These are phyloP conservation scores for Pelobates fuscus DNA, from an alignment of 2,113 vertebrate genomes.

Conservation along the genomic window DNA sequence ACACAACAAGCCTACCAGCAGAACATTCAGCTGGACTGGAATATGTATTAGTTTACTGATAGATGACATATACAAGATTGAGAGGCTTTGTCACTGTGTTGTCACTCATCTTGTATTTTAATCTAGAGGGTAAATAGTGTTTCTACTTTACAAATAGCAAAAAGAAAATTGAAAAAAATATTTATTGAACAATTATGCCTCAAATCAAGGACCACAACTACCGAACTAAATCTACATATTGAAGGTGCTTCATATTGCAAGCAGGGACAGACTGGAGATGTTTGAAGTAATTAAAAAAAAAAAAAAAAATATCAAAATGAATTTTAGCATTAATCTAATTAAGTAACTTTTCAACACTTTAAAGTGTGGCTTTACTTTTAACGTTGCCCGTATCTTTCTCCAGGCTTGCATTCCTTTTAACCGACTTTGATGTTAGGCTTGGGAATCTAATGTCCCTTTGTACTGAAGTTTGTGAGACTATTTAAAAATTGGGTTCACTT, in stretches of 20 bases:
- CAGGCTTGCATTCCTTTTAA: conserved; percentile 30
- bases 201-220: neutral
- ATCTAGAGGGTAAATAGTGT: too few relatives aligned
- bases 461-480: conserved; percentile 40
- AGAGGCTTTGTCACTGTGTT: too few relatives aligned
- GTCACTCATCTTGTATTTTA: too few relatives aligned
- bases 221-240: conserved; percentile 20
- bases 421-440: conserved; percentile 41
- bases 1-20: too few relatives aligned
- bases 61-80: too few relatives aligned
- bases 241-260: conserved; percentile 11
- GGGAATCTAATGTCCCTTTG: conserved; percentile 39
- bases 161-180: too few relatives aligned
- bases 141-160: too few relatives aligned
- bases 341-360: conserved; percentile 39
- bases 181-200: too few relatives aligned
- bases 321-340: conserved; percentile 40
- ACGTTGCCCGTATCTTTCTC: conserved; percentile 44
- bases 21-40: too few relatives aligned
- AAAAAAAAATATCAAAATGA: conserved; percentile 31
- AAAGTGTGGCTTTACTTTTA: conserved; percentile 40
- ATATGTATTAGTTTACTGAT: too few relatives aligned
- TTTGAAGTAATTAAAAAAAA: conserved; percentile 17
- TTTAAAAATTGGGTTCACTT: conserved; percentile 38
- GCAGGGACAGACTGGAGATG: neutral